Evolutionary conservation across 2,113 vertebrate species (phyloP), one percentile per base, ranked within the genome.

Genomic region (Nanorana parkeri): DNA sequence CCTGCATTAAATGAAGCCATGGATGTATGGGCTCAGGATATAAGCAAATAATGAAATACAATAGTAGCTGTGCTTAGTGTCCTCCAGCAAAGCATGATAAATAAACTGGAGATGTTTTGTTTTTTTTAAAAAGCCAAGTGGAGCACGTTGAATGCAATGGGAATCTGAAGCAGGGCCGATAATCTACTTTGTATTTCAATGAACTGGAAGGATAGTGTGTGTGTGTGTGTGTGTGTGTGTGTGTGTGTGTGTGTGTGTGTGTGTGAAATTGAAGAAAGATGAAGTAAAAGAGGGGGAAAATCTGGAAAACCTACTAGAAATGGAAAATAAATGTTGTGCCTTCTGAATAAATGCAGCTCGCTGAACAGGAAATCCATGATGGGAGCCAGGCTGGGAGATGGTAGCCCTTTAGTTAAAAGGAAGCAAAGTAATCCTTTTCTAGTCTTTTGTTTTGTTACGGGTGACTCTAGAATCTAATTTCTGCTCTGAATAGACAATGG

Each of bases 151-250:
- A 69, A 68, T 60, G 66, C 66, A 47, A 68, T 47, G 29, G 21
- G 77, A 67, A 58, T 60, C 54, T 58, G 20, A 72, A 75, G 60
- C 15, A 58, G 58, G 41, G 21, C 47, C 24, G 17, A 55, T 81
- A 73, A 81, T 65, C 68, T 72, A 55, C 47, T 81, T 73, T 64
- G 58, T 73, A 73, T 81, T 73, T 81, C 79, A 81, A 81, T 81
- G 79, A 81, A 73, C 68, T 81, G 79, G 68, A 81, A 81, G 60
- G 26, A 54, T 56, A 65, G 47, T 55, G 36, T 71, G 66, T 32
- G 29, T 32, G 29, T 32, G 32, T 69, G 67, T 61, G 68, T 17
- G 64, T 32, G 29, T 32, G 29, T 32, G 32, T 69, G 67, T 61
- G 68, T 17, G 64, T 32, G 29, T 32, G 29, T 32, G 32, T 69